Evolutionary conservation across 2,888 invertebrate genomes (phyloP).

Genomic region (Agrochola litura): DNA sequence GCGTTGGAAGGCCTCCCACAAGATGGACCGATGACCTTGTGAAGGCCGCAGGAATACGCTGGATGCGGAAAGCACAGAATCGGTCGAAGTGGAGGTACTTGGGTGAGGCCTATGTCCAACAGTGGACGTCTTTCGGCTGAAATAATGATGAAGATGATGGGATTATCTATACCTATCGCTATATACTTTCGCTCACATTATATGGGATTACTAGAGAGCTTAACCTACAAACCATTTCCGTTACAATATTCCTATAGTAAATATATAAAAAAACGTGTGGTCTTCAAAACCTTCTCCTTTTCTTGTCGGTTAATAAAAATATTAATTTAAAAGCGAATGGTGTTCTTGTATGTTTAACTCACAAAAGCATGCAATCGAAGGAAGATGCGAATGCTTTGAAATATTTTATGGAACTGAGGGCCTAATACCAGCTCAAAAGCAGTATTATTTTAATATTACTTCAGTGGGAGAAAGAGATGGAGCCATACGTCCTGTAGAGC

Average conservation of each 20-base stretch:
- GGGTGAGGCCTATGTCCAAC: too few relatives aligned
- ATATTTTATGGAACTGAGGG: not conserved
- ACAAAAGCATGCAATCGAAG: not conserved
- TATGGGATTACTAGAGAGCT: slow-evolving; percentile 9
- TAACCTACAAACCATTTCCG: slow-evolving; percentile 13
- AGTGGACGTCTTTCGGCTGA: too few relatives aligned
- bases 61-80: too few relatives aligned
- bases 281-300: not conserved
- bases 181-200: slow-evolving; percentile 6
- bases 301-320: not conserved
- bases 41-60: too few relatives aligned
- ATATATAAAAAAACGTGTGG: not conserved
- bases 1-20: too few relatives aligned
- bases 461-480: too few relatives aligned
- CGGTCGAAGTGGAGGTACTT: too few relatives aligned
- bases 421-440: too few relatives aligned
- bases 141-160: not conserved
- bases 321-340: not conserved
- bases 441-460: too few relatives aligned
- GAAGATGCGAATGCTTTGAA: not conserved
- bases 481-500: too few relatives aligned
- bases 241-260: not conserved
- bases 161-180: not conserved
- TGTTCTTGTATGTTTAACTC: not conserved
- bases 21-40: too few relatives aligned